Base-by-base conservation (phyloP, 2,888 invertebrate species). In the Diploptera punctata region DNA sequence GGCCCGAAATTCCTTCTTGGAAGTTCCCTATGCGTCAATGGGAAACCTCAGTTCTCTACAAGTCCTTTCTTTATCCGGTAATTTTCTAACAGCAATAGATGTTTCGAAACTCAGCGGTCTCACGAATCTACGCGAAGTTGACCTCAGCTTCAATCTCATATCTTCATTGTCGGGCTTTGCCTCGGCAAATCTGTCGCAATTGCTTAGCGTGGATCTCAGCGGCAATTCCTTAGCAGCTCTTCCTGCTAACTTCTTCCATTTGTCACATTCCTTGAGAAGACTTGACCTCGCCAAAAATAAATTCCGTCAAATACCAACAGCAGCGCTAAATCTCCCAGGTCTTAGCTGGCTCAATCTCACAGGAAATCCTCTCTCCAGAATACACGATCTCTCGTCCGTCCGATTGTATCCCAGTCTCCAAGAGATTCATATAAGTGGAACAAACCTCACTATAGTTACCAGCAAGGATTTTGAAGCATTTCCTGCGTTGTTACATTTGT, bases 381-480 rank as follows among this genome's bases (percentile, higher is more conserved):
- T 94, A 76, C 89, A 93, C 80, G 92, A 92, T 78, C 87, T 89
- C 78, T 87, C 89, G 72, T 88, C 89, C 47, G 90, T 91, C 78
- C 78, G 82, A 24, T 87, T 89, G 78, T 93, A 92, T 83, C 90
- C 93, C 1, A 85, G 89, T n/a, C 84, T 94, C n/a, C 91, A 93
- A 81, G 93, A 94, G 82, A 86, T 94, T 70, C 90, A 94, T 80
- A 90, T 94, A 76, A 90, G 90, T 74, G 87, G 88, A 54, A 94
- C 95, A 7, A 95, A 95, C 81, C 85, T 95, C 67, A 92, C 90
- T 21, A 91, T 94, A 76, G 88, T 95, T 62, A 93, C 93, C 0
- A 93, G 92, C 77, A 92, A 91, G 80, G 95, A 95, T 80, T 95
- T 95, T 79, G 93, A 93, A 79, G 90, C 92, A 43, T 95, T 94